Evolutionary conservation across 2,797 vertebrate genomes (phyloP).

Genomic region (Sebastes kiyomatsui): DNA sequence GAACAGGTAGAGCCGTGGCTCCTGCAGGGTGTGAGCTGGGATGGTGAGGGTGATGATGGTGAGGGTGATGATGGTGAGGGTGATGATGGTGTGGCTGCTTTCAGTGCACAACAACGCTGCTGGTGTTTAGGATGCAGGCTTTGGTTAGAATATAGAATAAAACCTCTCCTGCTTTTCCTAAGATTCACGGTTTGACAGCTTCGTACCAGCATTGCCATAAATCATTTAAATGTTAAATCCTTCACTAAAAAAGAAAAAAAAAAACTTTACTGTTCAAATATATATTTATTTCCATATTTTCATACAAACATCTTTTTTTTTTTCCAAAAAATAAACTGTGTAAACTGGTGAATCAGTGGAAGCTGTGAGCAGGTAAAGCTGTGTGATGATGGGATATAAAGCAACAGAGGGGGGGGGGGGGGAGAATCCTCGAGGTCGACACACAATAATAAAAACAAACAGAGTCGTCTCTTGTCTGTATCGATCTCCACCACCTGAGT

Average conservation of each 20-base stretch:
- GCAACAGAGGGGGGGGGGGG: conserved; percentile 8
- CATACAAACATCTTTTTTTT: conserved; percentile 74
- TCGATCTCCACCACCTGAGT: conserved; percentile 72
- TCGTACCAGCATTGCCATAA: not conserved
- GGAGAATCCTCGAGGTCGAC: conserved; percentile 31
- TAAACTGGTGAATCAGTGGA: conserved; percentile 63
- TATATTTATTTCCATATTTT: conserved; percentile 79
- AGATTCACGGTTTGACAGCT: not conserved
- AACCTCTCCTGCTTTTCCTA: not conserved
- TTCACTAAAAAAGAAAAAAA: conserved; percentile 15
- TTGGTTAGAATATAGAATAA: not conserved
- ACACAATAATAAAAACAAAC: conserved; percentile 30
- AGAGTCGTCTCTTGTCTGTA: conserved; percentile 33
- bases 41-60: too few species aligned
- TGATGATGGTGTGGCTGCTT: not conserved
- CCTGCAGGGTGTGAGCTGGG: not conserved
- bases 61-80: too few species aligned
- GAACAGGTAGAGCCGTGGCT: conserved; percentile 18
- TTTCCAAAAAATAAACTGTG: conserved; percentile 69
- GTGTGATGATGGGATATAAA: conserved; percentile 48
- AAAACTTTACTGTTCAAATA: conserved; percentile 70
- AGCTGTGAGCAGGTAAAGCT: conserved; percentile 74
- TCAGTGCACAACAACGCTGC: not conserved
- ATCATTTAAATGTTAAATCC: not conserved
- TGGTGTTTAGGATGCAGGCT: not conserved